Conservation (phyloP, 2,797 vertebrate genomes). For the Arctocebus calabarensis region DNA sequence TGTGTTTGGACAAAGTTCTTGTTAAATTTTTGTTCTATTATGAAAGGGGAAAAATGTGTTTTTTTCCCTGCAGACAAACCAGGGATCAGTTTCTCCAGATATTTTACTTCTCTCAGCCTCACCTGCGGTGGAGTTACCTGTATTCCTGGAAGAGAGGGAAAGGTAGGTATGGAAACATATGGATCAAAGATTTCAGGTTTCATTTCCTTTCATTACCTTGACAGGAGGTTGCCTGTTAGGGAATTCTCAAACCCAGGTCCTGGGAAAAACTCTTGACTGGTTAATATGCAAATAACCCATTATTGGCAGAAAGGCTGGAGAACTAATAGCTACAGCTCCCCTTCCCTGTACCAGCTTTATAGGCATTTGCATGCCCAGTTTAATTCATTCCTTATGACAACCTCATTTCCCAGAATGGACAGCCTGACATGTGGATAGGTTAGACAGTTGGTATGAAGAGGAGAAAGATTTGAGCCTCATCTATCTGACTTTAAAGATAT, state of each 20-base stretch:
- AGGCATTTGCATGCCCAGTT: background rate
- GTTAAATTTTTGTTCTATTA: background rate
- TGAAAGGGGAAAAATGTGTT: background rate
- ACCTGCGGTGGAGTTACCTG: background rate
- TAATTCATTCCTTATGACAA: background rate
- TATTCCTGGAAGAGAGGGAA: background rate
- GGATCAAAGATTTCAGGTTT: background rate
- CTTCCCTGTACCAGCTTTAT: background rate
- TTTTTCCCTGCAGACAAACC: background rate
- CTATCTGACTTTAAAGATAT: slow-evolving; percentile 43
- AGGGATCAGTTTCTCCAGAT: background rate
- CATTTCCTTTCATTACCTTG: background rate
- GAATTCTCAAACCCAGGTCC: background rate
- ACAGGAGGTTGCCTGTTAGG: background rate
- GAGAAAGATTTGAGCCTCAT: background rate
- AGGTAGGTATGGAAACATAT: background rate
- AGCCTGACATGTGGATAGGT: background rate
- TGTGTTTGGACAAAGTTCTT: slow-evolving; percentile 1
- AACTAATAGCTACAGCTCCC: background rate
- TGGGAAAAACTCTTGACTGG: background rate
- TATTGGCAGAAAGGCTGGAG: background rate
- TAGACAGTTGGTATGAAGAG: background rate
- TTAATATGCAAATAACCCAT: slow-evolving; percentile 1
- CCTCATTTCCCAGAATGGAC: background rate
- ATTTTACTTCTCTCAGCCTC: slow-evolving; percentile 8